Evolutionary conservation across 64 coral and sea anemone genomes (phyloP), one percentile per base, ranked within the genome.

Genomic region (Pocillopora verrucosa): DNA sequence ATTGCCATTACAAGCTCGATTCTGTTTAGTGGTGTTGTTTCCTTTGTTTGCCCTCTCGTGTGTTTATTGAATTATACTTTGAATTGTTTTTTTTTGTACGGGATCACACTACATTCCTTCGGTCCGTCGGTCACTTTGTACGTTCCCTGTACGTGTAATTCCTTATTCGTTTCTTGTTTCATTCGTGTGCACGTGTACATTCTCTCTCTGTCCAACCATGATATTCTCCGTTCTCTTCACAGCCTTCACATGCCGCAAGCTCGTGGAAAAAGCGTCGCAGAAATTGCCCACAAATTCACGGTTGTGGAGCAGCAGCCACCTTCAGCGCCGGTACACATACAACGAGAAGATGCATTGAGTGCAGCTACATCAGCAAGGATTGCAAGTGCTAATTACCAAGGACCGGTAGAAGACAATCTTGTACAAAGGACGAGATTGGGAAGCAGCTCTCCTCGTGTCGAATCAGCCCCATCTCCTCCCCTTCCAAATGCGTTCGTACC

Each of bases 241-340:
- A 92, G 90, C 41, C 83, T 92, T 36, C 90, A 92, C 77, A 76
- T 74, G 14, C 74, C 83, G 41, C 90, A 86, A 35, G 37, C 74
- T 36, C 84, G 86, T 36, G 64, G 83, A n/a, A 86, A 62, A 38
- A 86, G 77, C n/a, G 90, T 92, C 70, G 83, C 90, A 13, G 90
- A 92, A 59, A 87, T 92, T 35, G 90, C 90, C 3, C 75, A 92
- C 75, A 92, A 80, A 77, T 92, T 92, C 34, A 80, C 90, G 6
- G 80, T 61, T 70, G 84, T 67, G 80, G 90, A 92, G 1, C 90
- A 61, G 25, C 90, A 81, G 26, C 72, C 76, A n/a, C 7, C 75
- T 3, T n/a, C 87, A 22, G 36, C 36, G 24, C 9, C 56, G 10
- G 7, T 58, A 22, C 65, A 41, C 35, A 80, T n/a, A 30, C 90